Evolutionary conservation across 2,113 vertebrate species (phyloP), one percentile per base, ranked within the genome.

Genomic region (Bucco capensis): DNA sequence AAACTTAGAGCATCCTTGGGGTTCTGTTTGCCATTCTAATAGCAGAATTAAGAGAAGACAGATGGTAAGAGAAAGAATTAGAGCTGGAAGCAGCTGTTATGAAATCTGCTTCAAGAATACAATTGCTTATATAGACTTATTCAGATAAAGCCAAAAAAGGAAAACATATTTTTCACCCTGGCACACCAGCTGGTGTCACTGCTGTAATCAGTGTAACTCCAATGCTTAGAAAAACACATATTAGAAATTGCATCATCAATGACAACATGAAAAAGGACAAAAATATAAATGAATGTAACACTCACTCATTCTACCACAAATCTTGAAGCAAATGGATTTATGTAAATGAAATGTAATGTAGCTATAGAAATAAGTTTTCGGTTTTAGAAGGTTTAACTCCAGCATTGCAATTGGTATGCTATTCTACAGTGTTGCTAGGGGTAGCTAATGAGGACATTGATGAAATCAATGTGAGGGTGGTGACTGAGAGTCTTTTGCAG

Each of bases 11-110:
- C 25, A 82, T 69, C 84, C 81, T 76, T 85, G 54, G 38, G 78
- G 33, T 85, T 94, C 74, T 82, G 46, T 85, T 91, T 93, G 91
- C 84, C 46, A 89, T 89, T 95, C 62, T 89, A 94, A 92, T 79
- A 79, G 81, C 37, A 92, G 89, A 95, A 87, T 91, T 89, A 92
- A 76, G 71, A 93, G 69, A 91, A 88, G 72, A 90, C 93, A 95
- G 89, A 93, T 82, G 93, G 87, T 69, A 85, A 94, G 42, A 69
- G 50, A 87, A 90, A 84, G 91, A 92, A 90, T 87, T 87, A 87
- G 80, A 79, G 67, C 71, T 92, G 33, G 81, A 89, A 95, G 42
- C 94, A 95, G 93, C 69, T 92, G 95, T 83, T 91, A 83, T 3
- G 33, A 89, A 93, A 92, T 93, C 89, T 93, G 89, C 64, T 93